Base-by-base conservation (phyloP, 2,113 vertebrate species). In the Ageneiosus marmoratus region DNA sequence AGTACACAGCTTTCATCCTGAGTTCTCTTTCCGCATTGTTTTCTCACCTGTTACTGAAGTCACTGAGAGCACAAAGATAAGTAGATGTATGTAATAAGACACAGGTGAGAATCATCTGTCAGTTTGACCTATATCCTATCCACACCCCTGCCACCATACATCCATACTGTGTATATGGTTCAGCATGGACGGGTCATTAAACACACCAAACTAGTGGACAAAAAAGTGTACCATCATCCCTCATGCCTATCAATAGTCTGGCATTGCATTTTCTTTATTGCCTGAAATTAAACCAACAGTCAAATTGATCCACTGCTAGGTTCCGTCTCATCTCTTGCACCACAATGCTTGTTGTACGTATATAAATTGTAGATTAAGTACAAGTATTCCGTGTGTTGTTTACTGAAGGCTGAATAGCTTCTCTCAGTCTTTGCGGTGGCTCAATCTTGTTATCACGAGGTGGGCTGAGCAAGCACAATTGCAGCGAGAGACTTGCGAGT, bases 391-490 rank as follows among this genome's bases (percentile, higher is more conserved):
- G 32, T 74, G 27, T 11, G 15, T 51, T 74, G 46, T 50, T 29
- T 51, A 3, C 9, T 22, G 15, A 20, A n/a, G 12, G 44, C 24
- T 50, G 72, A 74, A 29, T 10, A 48, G 27, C 18, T 32, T 51
- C 27, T 22, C 3, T 53, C 9, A 22, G 7, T 34, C 70, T 48
- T 48, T 53, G 27, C 72, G 32, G 15, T 32, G 72, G 16, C 27
- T 75, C 72, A 75, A 34, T 74, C 27, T 51, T 27, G 13, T 46
- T 51, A 51, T 75, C 72, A 75, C 10, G 27, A 75, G 48, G 48
- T 32, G 27, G 48, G 72, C 72, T 75, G 72, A 75, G 72, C 72
- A 53, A 34, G 72, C 48, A 75, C 27, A 32, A 32, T 22, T 20
- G 18, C 69, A 51, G 2, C 1, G 10, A 22, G 7, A 75, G 73